Evolutionary conservation across 2,888 invertebrate species (phyloP).

Genomic region (Agonopterix arenella): DNA sequence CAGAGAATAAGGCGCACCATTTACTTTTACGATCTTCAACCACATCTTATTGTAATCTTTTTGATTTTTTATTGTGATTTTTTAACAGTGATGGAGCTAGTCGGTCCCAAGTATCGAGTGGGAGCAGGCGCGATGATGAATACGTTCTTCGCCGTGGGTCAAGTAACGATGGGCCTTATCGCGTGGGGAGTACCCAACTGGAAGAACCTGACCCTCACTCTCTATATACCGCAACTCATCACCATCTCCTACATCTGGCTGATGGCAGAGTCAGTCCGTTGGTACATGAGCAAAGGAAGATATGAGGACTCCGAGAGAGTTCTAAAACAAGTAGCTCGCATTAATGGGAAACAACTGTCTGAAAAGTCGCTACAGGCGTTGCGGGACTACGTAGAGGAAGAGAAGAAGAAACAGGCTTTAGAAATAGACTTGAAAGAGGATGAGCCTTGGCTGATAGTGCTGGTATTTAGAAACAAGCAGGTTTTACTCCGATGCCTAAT

Average conservation of each 20-base stretch:
- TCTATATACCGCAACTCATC: conserved; percentile 80
- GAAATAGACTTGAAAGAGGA: conserved; percentile 46
- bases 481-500: conserved; percentile 38
- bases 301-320: conserved; percentile 79
- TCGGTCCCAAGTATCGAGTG: conserved; percentile 82
- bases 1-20: no score
- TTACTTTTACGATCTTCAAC: no score
- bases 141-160: conserved; percentile 82
- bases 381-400: conserved; percentile 30
- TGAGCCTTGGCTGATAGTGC: conserved; percentile 48
- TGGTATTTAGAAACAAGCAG: conserved; percentile 40
- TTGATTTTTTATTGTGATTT: no score
- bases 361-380: conserved; percentile 39
- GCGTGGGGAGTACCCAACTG: conserved; percentile 83
- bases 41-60: no score
- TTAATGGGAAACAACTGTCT: conserved; percentile 66
- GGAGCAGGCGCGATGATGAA: conserved; percentile 81
- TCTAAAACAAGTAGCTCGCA: conserved; percentile 76
- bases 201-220: conserved; percentile 78
- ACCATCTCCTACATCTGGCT: conserved; percentile 80
- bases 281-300: conserved; percentile 83
- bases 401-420: conserved; percentile 24
- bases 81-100: conserved; percentile 84
- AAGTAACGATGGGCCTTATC: conserved; percentile 79
- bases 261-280: conserved; percentile 82